Percentiles rank a stretch among this genome's conserved stretches.
phyloP scores from a whole-genome alignment of 2,888 invertebrate species.

The Chaitophorus viminalis region DNA sequence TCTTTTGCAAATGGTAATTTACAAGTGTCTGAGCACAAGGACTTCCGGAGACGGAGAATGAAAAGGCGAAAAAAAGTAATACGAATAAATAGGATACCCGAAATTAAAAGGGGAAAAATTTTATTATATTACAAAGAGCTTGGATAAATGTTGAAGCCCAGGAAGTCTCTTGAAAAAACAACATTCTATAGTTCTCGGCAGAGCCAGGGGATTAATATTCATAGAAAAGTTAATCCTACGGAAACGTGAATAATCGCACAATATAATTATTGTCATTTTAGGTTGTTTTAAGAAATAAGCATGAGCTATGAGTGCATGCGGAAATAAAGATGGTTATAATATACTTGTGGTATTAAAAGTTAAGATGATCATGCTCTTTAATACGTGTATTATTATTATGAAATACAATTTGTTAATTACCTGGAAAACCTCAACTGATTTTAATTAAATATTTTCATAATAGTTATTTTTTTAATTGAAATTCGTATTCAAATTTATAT shows the following conservation, averaged over 20 bases:
- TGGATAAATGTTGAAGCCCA: not conserved
- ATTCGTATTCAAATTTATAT: not conserved
- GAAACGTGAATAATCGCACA: not conserved
- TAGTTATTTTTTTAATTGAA: not conserved
- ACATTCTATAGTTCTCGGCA: not conserved
- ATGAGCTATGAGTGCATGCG: no score
- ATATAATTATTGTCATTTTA: not conserved
- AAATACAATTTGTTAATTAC: not conserved
- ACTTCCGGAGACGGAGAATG: not conserved
- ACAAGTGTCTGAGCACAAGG: not conserved
- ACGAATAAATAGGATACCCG: not conserved
- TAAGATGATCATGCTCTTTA: not conserved
- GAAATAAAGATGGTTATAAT: no score
- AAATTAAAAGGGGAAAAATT: not conserved
- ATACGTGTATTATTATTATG: not conserved
- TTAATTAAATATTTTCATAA: slow-evolving; percentile 26
- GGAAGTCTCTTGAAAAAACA: not conserved
- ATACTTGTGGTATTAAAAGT: no score
- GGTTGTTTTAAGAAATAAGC: not conserved
- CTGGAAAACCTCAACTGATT: not conserved
- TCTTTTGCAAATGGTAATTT: not conserved
- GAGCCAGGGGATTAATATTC: not conserved
- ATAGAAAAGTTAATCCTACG: not conserved
- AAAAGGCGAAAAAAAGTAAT: not conserved
- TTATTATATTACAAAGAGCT: not conserved